Base-by-base conservation (phyloP, 2,797 vertebrate species). In the Etheostoma perlongum region DNA sequence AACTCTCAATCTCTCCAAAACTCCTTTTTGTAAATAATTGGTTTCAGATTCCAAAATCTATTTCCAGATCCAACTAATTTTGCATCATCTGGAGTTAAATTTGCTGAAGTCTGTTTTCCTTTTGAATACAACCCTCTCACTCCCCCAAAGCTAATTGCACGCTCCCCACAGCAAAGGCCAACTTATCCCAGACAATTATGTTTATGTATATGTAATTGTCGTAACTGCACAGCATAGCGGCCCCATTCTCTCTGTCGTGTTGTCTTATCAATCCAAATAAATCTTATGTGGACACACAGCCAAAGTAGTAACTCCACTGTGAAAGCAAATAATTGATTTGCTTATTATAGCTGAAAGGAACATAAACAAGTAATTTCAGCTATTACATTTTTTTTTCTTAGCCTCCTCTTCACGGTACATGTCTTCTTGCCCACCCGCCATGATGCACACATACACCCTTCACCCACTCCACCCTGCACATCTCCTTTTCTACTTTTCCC, bases 401-500 rank as follows among this genome's bases (percentile, higher is more conserved):
- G 66, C 71, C 53, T 49, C 60, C 49, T 54, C 59, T 61, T 47
- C 2, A 5, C 47, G 6, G 42, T 27, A n/a, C 44, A 71, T 64
- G 55, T 71, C 33, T 12, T 0, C 46, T 30, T 36, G 40, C 48
- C 27, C 51, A 69, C 60, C 47, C 53, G 3, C 60, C 60, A 30
- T 74, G 42, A 65, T 12, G 33, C 67, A 52, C 54, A 19, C 47
- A 25, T n/a, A 54, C 27, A 57, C 40, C 4, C 55, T 65, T 18
- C 47, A 60, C 66, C 65, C 55, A 51, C 75, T 76, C 61, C 63
- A 71, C 54, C 74, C 67, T 64, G 61, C 92, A 95, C 94, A 95
- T 93, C 95, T 92, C 89, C 69, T 88, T 72, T 87, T 94, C 91
- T 91, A 92, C 91, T 93, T 90, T 91, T 76, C 89, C 84, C 63